Base-by-base conservation (phyloP, 2,888 invertebrate genomes). In the Eupithecia subfuscata region DNA sequence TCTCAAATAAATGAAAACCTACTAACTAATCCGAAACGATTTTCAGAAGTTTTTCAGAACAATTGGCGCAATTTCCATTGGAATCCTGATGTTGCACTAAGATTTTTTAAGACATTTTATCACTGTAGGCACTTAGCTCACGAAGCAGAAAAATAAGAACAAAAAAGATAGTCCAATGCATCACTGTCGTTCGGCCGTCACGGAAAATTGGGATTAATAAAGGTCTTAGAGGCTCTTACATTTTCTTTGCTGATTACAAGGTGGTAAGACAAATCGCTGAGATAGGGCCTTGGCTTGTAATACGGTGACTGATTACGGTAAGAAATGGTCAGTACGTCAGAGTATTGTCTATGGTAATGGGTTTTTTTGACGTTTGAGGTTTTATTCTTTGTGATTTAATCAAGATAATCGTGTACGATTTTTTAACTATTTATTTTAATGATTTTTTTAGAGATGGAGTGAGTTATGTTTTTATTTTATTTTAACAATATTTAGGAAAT, bases 181-280 rank as follows among this genome's bases (percentile, higher is more conserved):
- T 92, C 91, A 92, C 90, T 80, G 90, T 92, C 92, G 80, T 81
- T 86, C 84, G 84, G 83, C 82, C 84, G 86, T 86, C 84, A 82
- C 84, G 84, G 85, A 89, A 91, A 92, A 92, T 92, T 90, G 90
- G 91, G 91, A 92, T 92, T 91, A 92, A 91, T 92, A 90, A 89
- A 85, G 88, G 87, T 85, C 88, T 85, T 79, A 60, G 67, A 67
- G 85, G 87, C 83, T 82, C 83, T 83, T 81, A 68, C 85, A 84
- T 90, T 90, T 88, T 83, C 87, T 89, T 86, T 82, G 84, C 88
- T 90, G 90, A 92, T 90, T 91, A 80, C 80, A 77, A 90, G 65
- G 65, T 65, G 87, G 83, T 79, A 86, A 91, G 91, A 92, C 88
- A 89, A 91, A 91, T 91, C 84, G 87, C 85, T 80, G 77, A 76